Percentiles rank a stretch among this genome's conserved stretches.
Conservation (phyloP, 1,140 invertebrate species). For the Anoplophora glabripennis region DNA sequence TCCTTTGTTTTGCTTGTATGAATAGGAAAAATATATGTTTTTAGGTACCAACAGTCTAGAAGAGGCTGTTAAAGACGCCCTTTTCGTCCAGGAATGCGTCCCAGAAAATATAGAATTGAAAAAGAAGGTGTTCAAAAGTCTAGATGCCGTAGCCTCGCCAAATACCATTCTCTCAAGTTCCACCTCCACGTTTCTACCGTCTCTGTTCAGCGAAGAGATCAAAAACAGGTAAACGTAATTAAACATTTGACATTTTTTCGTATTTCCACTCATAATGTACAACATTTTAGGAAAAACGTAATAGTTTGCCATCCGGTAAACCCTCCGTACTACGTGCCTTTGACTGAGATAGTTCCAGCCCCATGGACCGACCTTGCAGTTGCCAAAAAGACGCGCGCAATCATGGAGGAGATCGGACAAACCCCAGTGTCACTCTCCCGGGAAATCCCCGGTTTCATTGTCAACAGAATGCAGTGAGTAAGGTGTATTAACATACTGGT, state of each 20-base stretch:
- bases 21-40: too few species aligned
- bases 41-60: constrained; percentile 64
- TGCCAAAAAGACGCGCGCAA: constrained; percentile 55
- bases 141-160: constrained; percentile 73
- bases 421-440: constrained; percentile 79
- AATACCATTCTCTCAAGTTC: constrained; percentile 84
- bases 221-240: constrained; percentile 59
- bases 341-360: constrained; percentile 92
- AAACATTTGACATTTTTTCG: too few species aligned
- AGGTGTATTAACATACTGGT: neutral
- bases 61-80: constrained; percentile 66
- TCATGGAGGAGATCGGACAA: constrained; percentile 89
- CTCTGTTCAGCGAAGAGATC: constrained; percentile 75
- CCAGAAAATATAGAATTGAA: constrained; percentile 90
- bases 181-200: constrained; percentile 86
- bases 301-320: constrained; percentile 90
- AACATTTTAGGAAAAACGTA: constrained; percentile 38
- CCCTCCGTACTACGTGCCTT: constrained; percentile 91
- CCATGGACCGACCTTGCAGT: constrained; percentile 81
- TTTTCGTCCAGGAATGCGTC: constrained; percentile 87
- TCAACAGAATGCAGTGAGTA: constrained; percentile 89
- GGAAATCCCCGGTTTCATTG: constrained; percentile 89
- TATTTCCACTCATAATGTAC: too few species aligned
- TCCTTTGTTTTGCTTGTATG: too few species aligned
- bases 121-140: constrained; percentile 69